Conservation (phyloP, 2,888 invertebrate genomes). For the Drosophila differens region DNA sequence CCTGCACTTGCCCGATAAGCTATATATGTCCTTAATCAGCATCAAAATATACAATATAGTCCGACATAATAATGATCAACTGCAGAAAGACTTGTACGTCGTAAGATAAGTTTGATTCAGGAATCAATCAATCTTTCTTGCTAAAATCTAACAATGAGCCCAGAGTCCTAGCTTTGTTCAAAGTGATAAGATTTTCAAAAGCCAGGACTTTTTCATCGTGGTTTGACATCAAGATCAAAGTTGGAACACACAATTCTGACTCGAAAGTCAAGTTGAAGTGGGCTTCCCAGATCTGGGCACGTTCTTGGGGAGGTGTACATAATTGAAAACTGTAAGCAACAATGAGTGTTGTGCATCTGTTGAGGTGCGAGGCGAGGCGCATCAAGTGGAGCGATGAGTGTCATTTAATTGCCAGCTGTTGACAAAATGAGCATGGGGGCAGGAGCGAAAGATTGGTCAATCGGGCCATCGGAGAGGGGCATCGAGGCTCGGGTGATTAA, state of each 20-base stretch:
- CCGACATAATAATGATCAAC: not conserved
- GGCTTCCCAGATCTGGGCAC: not conserved
- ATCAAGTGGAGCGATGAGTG: conserved; percentile 47
- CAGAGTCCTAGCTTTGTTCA: not conserved
- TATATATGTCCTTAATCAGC: not conserved
- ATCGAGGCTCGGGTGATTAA: conserved; percentile 59
- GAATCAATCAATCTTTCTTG: not conserved
- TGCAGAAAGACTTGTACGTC: not conserved
- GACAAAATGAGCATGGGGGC: conserved; percentile 31
- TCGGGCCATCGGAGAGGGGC: not conserved
- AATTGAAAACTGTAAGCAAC: not conserved
- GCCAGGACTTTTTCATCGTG: not conserved
- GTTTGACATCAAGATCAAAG: not conserved
- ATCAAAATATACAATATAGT: not conserved
- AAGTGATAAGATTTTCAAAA: not conserved
- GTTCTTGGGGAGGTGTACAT: not conserved
- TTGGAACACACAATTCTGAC: not conserved
- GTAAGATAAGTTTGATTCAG: not conserved
- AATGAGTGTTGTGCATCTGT: not conserved
- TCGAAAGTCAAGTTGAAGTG: not conserved
- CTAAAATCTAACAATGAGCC: too few species aligned
- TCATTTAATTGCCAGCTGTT: conserved; percentile 72
- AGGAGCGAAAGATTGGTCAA: not conserved
- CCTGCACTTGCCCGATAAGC: too few species aligned
- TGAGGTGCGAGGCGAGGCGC: conserved; percentile 33